Percentiles rank a stretch among this genome's conserved stretches.
phyloP scores from a whole-genome alignment of 2,113 vertebrate species.

The Cairina moschata region DNA sequence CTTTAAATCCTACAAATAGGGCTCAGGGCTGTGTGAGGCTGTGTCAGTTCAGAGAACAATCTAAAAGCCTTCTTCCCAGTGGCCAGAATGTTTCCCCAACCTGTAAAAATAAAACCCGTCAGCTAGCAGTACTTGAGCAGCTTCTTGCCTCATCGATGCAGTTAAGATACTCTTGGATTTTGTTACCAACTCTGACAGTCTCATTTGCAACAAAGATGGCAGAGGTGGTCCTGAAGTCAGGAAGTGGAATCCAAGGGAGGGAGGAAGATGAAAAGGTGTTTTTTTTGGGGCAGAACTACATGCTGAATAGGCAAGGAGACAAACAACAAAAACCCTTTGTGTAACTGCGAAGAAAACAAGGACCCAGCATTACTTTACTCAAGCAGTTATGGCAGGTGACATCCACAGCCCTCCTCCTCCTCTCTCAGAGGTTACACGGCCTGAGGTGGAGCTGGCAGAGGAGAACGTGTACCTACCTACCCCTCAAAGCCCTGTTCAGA shows the following conservation, averaged over 20 bases:
- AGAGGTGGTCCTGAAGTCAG: slow-evolving; percentile 8
- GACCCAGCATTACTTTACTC: neutral
- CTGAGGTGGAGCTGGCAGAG: neutral
- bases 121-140: neutral
- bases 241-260: neutral
- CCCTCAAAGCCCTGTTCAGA: neutral
- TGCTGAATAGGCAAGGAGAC: neutral
- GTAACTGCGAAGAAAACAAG: neutral
- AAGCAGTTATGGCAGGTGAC: neutral
- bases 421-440: neutral
- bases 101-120: neutral
- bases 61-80: neutral
- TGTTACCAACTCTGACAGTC: neutral
- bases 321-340: slow-evolving; percentile 5
- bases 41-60: neutral
- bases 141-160: neutral
- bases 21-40: neutral
- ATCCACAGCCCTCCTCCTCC: neutral
- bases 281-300: neutral
- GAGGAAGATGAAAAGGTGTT: neutral
- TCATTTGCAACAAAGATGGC: neutral
- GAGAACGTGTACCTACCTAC: neutral
- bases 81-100: neutral
- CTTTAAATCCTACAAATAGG: slow-evolving; percentile 4
- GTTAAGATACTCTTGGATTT: neutral